A percentile compares a stretch with the other conserved stretches of the same genome.
Conservation (phyloP, 1,140 invertebrate genomes). For the Drosophila pallidifrons region DNA sequence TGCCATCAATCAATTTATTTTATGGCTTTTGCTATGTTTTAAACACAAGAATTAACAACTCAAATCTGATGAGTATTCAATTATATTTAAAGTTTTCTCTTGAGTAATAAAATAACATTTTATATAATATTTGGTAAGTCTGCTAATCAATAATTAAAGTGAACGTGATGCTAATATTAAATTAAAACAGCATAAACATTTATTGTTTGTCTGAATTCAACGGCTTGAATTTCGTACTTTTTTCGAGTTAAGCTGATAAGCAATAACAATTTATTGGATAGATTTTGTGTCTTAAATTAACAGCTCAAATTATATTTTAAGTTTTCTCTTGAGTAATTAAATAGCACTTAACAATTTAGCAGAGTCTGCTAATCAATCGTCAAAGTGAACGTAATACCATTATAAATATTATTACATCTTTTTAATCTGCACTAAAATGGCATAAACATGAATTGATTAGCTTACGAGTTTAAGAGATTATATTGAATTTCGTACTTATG, state of each 20-base stretch:
- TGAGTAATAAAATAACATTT: background rate
- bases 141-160: background rate
- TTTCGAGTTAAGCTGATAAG: too few relatives aligned
- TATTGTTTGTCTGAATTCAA: too few relatives aligned
- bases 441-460: too few relatives aligned
- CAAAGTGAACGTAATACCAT: background rate
- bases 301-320: background rate
- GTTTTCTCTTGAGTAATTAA: background rate
- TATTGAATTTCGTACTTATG: background rate
- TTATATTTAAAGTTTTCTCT: background rate
- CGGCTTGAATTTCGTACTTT: background rate
- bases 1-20: constrained; percentile 22
- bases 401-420: background rate
- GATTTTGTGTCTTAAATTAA: background rate
- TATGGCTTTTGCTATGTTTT: constrained; percentile 8
- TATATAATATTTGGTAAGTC: background rate
- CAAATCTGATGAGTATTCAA: background rate
- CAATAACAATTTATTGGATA: constrained; percentile 1
- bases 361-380: background rate
- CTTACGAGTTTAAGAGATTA: too few relatives aligned
- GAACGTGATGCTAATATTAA: background rate
- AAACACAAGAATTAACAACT: background rate
- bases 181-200: too few relatives aligned
- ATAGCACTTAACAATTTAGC: background rate
- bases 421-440: too few relatives aligned